Evolutionary conservation across 2,113 vertebrate species (phyloP).

Genomic region (Aphyosemion australe): DNA sequence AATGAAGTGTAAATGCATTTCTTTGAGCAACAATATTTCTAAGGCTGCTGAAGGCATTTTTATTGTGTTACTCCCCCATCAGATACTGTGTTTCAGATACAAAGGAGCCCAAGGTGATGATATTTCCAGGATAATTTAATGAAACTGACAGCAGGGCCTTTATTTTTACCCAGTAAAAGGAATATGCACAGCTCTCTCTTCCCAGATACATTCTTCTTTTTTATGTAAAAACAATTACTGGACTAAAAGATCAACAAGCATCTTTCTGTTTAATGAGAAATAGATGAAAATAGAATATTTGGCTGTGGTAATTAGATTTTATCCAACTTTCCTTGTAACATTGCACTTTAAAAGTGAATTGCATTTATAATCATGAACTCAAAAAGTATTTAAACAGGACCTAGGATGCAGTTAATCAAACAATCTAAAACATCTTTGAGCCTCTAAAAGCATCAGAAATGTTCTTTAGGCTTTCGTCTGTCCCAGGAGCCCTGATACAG

Average conservation of each 20-base stretch:
- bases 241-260: slow-evolving; percentile 1
- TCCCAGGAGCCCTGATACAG: no score
- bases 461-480: no score
- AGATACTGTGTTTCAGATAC: slow-evolving; percentile 3
- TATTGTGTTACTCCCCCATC: background rate
- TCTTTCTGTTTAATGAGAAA: background rate
- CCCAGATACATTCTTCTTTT: background rate
- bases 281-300: background rate
- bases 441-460: no score
- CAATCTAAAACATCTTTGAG: no score
- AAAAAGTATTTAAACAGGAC: no score
- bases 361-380: no score
- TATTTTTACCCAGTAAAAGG: slow-evolving; percentile 7
- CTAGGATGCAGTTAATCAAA: no score
- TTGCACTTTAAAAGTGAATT: no score
- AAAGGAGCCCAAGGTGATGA: slow-evolving; percentile 8
- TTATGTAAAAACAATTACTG: background rate
- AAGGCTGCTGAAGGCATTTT: background rate
- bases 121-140: background rate
- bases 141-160: slow-evolving; percentile 9
- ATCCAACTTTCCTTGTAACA: no score
- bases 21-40: background rate
- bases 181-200: slow-evolving; percentile 3
- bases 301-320: background rate
- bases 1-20: slow-evolving; percentile 3